Base-by-base conservation (phyloP, 2,888 invertebrate species). In the Mythimna vitellina region DNA sequence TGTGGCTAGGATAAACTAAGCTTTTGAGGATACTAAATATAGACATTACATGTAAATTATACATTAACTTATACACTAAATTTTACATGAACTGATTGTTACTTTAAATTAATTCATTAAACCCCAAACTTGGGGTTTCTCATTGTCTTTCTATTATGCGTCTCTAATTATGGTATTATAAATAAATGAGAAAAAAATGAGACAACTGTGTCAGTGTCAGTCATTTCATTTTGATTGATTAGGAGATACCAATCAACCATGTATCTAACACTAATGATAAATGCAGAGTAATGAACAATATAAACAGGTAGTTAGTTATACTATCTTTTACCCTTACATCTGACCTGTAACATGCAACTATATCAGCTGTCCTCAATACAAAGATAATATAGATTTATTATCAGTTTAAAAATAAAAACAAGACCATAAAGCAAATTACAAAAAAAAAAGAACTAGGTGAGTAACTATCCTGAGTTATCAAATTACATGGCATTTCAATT, bases 251-350 rank as follows among this genome's bases (percentile, higher is more conserved):
- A 58, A n/a, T 81, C 61, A 70, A 77, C 63, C 51, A 69, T 54
- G 65, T 61, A 83, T 66, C 56, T 54, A 14, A 72, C 8, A 42
- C 68, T 69, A 78, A 46, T 69, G 53, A 79, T 70, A 70, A 73
- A 67, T 76, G 67, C 71, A 51, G 60, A 66, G 35, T 64, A 71
- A 75, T 64, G 42, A 75, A 58, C 65, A 76, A 76, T 66, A 73
- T 85, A 87, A 87, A 85, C 81, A 83, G 83, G 83, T 81, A 86
- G 70, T 83, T 81, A 86, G 70, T 81, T 66, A 68, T 25, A 62
- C 78, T 83, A 86, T 87, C 80, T 73, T 63, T 77, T 61, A 80
- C 76, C 72, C 71, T 69, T 68, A 70, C 76, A 73, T 76, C 64
- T 80, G 87, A 87, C 81, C 86, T 79, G 76, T 62, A 64, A 69